A percentile compares a stretch with the other conserved stretches of the same genome.
These are phyloP conservation scores for Notodonta ziczac DNA, from an alignment of 2,888 invertebrate species.

Conservation along the genomic window DNA sequence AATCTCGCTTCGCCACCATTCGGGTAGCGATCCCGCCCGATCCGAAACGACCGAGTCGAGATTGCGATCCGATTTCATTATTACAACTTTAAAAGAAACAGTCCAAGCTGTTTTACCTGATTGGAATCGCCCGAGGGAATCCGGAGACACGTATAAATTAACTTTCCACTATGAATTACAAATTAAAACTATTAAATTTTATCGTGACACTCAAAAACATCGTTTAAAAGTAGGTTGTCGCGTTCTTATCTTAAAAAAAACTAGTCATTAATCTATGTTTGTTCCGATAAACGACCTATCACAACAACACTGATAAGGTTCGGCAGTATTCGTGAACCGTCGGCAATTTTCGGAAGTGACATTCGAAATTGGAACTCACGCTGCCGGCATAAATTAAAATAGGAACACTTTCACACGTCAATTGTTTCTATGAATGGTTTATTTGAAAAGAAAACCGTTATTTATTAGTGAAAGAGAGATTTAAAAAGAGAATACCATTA, in stretches of 20 bases:
- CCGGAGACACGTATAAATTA: slow-evolving; percentile 19
- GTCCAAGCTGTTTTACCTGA: slow-evolving; percentile 41
- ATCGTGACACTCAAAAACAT: slow-evolving; percentile 1
- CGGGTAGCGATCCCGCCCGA: slow-evolving; percentile 49
- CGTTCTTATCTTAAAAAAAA: slow-evolving; percentile 10
- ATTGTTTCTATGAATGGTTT: slow-evolving; percentile 12
- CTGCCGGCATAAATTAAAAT: slow-evolving; percentile 19
- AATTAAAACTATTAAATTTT: slow-evolving; percentile 2
- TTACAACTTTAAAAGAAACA: slow-evolving; percentile 40
- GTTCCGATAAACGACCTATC: slow-evolving; percentile 25
- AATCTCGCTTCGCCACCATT: slow-evolving; percentile 50
- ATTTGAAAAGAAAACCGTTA: slow-evolving; percentile 4
- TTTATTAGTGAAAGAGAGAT: slow-evolving; percentile 1
- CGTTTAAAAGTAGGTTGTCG: not conserved
- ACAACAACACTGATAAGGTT: slow-evolving; percentile 20
- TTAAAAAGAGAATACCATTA: not conserved
- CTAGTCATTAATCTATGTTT: slow-evolving; percentile 27
- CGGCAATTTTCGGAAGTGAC: slow-evolving; percentile 27
- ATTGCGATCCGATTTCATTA: slow-evolving; percentile 53
- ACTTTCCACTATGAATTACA: slow-evolving; percentile 15
- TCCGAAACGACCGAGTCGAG: slow-evolving; percentile 48
- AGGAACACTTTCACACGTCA: slow-evolving; percentile 21
- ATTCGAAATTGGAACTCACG: slow-evolving; percentile 50
- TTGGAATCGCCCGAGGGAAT: slow-evolving; percentile 26
- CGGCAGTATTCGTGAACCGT: slow-evolving; percentile 26